Evolutionary conservation across 2,797 vertebrate species (phyloP).

Genomic region (Cynopterus sphinx): DNA sequence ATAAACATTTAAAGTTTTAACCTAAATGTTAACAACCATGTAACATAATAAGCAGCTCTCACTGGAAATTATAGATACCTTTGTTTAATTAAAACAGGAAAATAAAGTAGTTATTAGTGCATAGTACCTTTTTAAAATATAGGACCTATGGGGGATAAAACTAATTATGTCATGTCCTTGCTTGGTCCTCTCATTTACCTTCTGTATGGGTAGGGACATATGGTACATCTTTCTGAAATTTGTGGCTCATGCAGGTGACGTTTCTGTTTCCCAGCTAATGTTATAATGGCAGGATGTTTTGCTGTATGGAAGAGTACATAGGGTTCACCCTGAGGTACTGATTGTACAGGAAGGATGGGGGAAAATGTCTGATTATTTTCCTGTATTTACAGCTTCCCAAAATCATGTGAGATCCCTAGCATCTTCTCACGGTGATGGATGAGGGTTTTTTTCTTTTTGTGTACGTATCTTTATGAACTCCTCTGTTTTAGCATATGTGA

Average conservation of each 20-base stretch:
- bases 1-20: not conserved
- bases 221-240: not conserved
- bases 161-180: not conserved
- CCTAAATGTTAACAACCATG: not conserved
- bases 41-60: not conserved
- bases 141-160: not conserved
- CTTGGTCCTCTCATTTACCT: not conserved
- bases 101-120: not conserved
- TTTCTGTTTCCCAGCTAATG: not conserved
- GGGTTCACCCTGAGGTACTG: not conserved
- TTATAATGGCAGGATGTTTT: not conserved
- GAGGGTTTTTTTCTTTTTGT: not conserved
- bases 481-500: not conserved
- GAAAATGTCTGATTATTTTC: not conserved
- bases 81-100: constrained; percentile 18
- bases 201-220: not conserved
- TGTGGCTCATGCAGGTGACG: not conserved
- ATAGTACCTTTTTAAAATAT: not conserved
- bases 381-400: not conserved
- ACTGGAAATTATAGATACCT: not conserved
- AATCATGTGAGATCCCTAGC: not conserved
- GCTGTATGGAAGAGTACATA: not conserved
- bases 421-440: not conserved
- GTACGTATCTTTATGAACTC: not conserved
- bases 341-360: not conserved